Percentiles rank a stretch among this genome's conserved stretches.
Evolutionary conservation across 2,888 invertebrate species (phyloP).

Genomic region (Heliconius aoede): DNA sequence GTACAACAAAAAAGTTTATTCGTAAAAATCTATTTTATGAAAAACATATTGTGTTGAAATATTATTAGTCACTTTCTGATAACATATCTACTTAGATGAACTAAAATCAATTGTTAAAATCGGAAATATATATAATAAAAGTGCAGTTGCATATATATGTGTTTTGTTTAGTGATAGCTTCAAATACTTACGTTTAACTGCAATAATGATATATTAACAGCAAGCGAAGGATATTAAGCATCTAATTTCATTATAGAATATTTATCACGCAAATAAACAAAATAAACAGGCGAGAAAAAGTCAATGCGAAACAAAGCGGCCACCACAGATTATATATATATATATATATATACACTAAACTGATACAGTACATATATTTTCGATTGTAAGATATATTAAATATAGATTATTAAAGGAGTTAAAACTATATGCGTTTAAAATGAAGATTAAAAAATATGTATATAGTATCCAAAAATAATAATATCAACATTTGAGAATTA

Average conservation of each 20-base stretch:
- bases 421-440: background rate
- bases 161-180: conserved; percentile 11
- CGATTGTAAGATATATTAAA: background rate
- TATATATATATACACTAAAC: conserved; percentile 16
- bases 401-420: background rate
- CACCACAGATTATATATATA: conserved; percentile 38
- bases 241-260: conserved; percentile 45
- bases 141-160: conserved; percentile 7
- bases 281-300: conserved; percentile 46
- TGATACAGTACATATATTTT: conserved; percentile 15
- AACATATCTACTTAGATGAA: conserved; percentile 40
- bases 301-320: conserved; percentile 45
- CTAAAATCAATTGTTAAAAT: conserved; percentile 31
- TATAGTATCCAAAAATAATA: background rate
- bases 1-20: background rate
- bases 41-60: conserved; percentile 1
- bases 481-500: background rate
- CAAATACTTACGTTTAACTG: conserved; percentile 50
- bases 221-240: conserved; percentile 43
- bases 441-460: background rate
- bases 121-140: conserved; percentile 29
- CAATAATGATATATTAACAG: conserved; percentile 41
- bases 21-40: background rate
- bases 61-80: conserved; percentile 18
- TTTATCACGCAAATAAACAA: conserved; percentile 44